Conservation (phyloP, 2,797 vertebrate genomes). For the Bradypodion ventrale region DNA sequence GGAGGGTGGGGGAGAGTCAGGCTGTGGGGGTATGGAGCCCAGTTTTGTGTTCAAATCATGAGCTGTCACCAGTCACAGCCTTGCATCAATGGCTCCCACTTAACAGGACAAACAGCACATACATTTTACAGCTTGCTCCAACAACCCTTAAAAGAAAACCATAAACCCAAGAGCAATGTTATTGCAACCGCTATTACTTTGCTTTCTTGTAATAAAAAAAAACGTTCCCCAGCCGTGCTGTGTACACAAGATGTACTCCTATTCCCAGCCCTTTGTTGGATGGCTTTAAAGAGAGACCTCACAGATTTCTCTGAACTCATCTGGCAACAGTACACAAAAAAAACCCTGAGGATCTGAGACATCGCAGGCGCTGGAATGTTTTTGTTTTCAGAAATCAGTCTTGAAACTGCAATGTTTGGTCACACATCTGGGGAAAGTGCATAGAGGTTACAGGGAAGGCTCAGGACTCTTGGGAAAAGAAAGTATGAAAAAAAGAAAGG, state of each 20-base stretch:
- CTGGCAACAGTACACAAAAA: conserved; percentile 69
- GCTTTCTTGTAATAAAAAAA: conserved; percentile 66
- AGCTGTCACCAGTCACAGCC: conserved; percentile 20
- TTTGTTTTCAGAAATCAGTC: conserved; percentile 70
- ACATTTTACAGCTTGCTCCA: conserved; percentile 40
- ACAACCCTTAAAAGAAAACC: conserved; percentile 51
- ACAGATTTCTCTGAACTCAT: conserved; percentile 68
- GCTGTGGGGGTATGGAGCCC: not conserved
- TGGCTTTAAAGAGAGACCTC: conserved; percentile 59
- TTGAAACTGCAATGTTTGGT: conserved; percentile 61
- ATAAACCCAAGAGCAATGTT: conserved; percentile 41
- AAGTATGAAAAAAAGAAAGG: conserved; percentile 66
- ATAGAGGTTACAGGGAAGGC: conserved; percentile 60
- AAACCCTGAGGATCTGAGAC: conserved; percentile 65
- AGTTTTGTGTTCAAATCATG: conserved; percentile 41
- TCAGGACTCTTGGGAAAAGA: conserved; percentile 60
- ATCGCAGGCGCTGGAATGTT: conserved; percentile 68
- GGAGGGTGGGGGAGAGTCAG: not conserved
- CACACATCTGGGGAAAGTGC: conserved; percentile 73
- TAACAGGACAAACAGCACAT: conserved; percentile 36
- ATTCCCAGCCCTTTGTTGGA: conserved; percentile 60
- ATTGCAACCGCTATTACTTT: conserved; percentile 68
- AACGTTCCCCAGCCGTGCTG: conserved; percentile 63
- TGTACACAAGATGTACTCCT: conserved; percentile 62
- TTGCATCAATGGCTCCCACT: conserved; percentile 33